These are phyloP conservation scores for Acrocyrtus sp. DNA, from an alignment of 2,888 invertebrate species.

Conservation along the genomic window DNA sequence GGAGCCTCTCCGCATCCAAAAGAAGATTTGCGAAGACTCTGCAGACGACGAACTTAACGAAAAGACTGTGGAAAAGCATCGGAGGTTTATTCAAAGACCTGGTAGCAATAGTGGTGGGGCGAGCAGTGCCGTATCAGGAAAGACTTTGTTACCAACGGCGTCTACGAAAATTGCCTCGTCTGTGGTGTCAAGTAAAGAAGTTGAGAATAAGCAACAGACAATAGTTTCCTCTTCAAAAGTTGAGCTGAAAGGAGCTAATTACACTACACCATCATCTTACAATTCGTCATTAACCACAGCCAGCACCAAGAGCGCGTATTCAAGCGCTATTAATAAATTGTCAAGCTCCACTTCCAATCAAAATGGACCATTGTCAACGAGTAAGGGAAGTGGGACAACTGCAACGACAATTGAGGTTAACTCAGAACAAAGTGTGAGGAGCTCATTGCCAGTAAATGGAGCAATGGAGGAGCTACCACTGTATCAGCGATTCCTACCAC, in stretches of 20 bases:
- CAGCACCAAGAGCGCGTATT: constrained; percentile 25
- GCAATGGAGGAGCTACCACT: constrained; percentile 23
- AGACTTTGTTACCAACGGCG: constrained; percentile 9
- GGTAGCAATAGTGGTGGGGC: background rate
- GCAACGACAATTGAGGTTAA: constrained; percentile 42
- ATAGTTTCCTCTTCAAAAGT: constrained; percentile 5
- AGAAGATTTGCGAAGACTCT: constrained; percentile 54
- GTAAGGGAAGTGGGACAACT: constrained; percentile 42
- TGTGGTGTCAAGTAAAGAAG: constrained; percentile 27
- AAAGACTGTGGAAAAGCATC: constrained; percentile 47
- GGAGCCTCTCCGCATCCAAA: constrained; percentile 59
- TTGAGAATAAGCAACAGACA: constrained; percentile 36
- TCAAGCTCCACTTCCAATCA: constrained; percentile 45
- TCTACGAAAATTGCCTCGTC: constrained; percentile 22
- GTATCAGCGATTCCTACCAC: constrained; percentile 15
- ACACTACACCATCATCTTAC: constrained; percentile 25
- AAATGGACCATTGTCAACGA: constrained; percentile 24
- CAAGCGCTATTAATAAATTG: constrained; percentile 33
- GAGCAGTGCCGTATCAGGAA: constrained; percentile 9
- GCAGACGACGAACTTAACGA: constrained; percentile 52
- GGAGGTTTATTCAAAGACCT: constrained; percentile 45
- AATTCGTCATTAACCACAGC: constrained; percentile 28
- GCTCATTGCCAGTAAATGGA: constrained; percentile 30
- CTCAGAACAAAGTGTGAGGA: constrained; percentile 44
- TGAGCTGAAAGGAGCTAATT: constrained; percentile 3